phyloP scores from a whole-genome alignment of 2,888 invertebrate species.

The Criorhina ranunculi region DNA sequence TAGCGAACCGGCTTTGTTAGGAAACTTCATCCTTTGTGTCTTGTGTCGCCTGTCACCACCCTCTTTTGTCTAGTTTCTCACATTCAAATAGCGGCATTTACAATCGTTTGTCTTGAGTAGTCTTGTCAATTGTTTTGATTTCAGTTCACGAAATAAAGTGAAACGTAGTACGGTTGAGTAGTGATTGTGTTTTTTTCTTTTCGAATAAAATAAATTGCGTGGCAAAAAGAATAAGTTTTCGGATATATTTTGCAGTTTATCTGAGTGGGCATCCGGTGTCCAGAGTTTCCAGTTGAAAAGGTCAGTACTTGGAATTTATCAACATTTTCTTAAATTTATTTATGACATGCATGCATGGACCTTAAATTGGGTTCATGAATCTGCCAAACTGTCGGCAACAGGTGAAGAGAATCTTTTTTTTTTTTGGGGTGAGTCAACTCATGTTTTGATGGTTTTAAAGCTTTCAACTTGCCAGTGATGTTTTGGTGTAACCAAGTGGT shows the following conservation, averaged over 20 bases:
- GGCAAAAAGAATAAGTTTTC: conserved; percentile 49
- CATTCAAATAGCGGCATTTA: conserved; percentile 10
- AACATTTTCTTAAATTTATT: conserved; percentile 7
- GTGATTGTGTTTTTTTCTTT: conserved; percentile 34
- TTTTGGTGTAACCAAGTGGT: background rate
- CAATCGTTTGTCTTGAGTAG: background rate
- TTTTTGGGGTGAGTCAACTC: background rate
- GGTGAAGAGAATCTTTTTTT: background rate
- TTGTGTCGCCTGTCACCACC: background rate
- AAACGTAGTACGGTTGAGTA: conserved; percentile 12
- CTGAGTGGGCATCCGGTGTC: background rate
- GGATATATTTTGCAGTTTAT: conserved; percentile 9
- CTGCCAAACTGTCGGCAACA: conserved; percentile 11
- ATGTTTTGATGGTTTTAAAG: background rate
- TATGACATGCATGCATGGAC: background rate
- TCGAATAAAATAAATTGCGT: conserved; percentile 38
- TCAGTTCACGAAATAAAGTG: conserved; percentile 16
- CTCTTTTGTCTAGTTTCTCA: conserved; percentile 7
- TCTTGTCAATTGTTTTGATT: conserved; percentile 23
- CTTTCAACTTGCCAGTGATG: no score
- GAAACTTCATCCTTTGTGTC: conserved; percentile 20
- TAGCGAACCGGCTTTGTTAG: background rate
- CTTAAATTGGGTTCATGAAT: background rate
- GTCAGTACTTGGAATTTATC: conserved; percentile 25
- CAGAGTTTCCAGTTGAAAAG: conserved; percentile 43